Percentiles rank a stretch among this genome's conserved stretches.
phyloP scores from a whole-genome alignment of 2,113 vertebrate species.

The Aplodontia rufa region DNA sequence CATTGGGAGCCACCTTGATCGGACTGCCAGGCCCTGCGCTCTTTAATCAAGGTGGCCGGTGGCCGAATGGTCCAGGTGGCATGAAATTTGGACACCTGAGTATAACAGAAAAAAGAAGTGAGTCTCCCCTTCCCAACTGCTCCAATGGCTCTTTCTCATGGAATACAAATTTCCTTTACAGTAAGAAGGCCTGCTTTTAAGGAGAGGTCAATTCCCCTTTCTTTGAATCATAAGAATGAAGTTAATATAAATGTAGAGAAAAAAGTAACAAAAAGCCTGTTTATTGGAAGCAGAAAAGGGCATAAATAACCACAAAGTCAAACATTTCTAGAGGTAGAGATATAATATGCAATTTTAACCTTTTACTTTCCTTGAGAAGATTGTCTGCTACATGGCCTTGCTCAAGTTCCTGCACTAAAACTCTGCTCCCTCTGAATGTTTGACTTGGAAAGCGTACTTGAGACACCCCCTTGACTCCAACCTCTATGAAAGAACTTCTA shows the following conservation, averaged over 20 bases:
- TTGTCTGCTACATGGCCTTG: not conserved
- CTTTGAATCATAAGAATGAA: too few relatives aligned
- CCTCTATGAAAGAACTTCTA: not conserved
- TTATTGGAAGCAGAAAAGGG: conserved; percentile 4
- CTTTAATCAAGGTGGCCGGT: conserved; percentile 78
- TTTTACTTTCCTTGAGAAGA: not conserved
- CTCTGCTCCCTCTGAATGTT: not conserved
- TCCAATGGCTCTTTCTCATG: conserved; percentile 45
- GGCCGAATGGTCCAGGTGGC: conserved; percentile 74
- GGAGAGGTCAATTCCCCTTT: not conserved
- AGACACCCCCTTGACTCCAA: not conserved
- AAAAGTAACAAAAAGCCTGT: too few relatives aligned
- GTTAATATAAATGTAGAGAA: too few relatives aligned
- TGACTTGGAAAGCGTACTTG: fast-evolving
- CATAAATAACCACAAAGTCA: not conserved
- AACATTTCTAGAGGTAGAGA: not conserved
- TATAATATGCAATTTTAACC: not conserved
- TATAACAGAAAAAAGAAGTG: not conserved
- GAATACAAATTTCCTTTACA: conserved; percentile 3
- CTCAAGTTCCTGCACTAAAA: not conserved
- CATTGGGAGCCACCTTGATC: conserved; percentile 58
- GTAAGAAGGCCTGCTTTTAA: conserved; percentile 2
- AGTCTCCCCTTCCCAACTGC: conserved; percentile 53
- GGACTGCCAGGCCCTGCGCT: conserved; percentile 75
- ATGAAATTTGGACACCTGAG: conserved; percentile 46